phyloP scores from a whole-genome alignment of 2,797 vertebrate species.

The Micropoecilia bifurca region DNA sequence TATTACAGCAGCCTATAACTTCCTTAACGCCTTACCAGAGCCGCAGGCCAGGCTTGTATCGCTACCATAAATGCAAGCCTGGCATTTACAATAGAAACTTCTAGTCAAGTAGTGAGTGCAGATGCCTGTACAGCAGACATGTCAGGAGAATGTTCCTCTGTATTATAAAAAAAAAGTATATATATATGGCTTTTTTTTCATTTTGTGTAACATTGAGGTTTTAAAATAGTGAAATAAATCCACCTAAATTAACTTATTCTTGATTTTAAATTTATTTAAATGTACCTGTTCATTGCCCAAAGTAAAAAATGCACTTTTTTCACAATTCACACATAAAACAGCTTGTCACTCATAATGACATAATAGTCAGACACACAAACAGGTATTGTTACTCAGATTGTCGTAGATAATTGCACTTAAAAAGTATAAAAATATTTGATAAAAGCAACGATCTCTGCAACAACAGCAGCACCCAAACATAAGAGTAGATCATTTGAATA shows the following conservation, averaged over 20 bases:
- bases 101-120: not conserved
- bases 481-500: constrained; percentile 74
- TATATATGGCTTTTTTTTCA: not conserved
- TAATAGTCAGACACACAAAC: constrained; percentile 29
- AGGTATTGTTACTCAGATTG: constrained; percentile 16
- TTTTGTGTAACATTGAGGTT: not conserved
- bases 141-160: not conserved
- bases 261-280: not conserved
- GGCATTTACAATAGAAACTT: not conserved
- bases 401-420: constrained; percentile 40
- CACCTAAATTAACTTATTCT: not conserved
- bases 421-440: constrained; percentile 31
- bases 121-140: not conserved
- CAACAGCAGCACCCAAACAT: constrained; percentile 51
- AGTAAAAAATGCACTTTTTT: constrained; percentile 20
- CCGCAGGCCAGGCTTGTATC: not conserved
- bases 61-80: not conserved
- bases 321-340: constrained; percentile 63
- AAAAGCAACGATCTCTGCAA: constrained; percentile 16
- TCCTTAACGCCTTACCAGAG: not conserved
- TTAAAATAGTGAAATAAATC: not conserved
- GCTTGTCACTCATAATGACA: constrained; percentile 14
- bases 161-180: not conserved
- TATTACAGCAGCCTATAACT: not conserved
- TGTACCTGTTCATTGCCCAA: constrained; percentile 12